Evolutionary conservation across 2,888 invertebrate species (phyloP).

Genomic region (Allolobophora icterica): DNA sequence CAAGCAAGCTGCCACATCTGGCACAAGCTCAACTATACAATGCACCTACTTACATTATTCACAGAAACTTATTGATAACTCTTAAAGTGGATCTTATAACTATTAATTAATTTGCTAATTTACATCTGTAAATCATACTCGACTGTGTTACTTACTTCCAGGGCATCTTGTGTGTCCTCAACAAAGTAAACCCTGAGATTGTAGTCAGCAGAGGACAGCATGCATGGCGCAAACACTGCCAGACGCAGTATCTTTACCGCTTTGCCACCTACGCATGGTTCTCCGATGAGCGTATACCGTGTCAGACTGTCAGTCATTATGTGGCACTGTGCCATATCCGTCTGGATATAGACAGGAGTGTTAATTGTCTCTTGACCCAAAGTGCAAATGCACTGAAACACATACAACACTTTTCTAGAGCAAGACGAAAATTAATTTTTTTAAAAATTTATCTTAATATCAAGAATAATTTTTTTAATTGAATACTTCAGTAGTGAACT

Average conservation of each 20-base stretch:
- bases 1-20: neutral
- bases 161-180: constrained; percentile 88
- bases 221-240: constrained; percentile 77
- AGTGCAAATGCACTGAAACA: constrained; percentile 32
- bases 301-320: constrained; percentile 87
- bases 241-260: constrained; percentile 84
- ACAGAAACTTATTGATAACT: too few species aligned
- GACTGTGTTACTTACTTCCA: constrained; percentile 73
- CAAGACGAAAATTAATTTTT: neutral
- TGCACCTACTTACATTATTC: too few species aligned
- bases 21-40: neutral
- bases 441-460: too few species aligned
- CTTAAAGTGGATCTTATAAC: too few species aligned
- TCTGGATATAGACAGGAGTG: constrained; percentile 89
- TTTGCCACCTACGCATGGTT: constrained; percentile 70
- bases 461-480: neutral
- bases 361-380: constrained; percentile 86
- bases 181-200: constrained; percentile 87
- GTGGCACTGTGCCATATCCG: constrained; percentile 83
- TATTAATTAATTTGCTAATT: too few species aligned
- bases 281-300: constrained; percentile 88
- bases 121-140: neutral
- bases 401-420: neutral
- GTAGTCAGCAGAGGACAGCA: constrained; percentile 75
- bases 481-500: neutral